phyloP scores from a whole-genome alignment of 2,113 vertebrate genomes.

The Coregonus clupeaformis region DNA sequence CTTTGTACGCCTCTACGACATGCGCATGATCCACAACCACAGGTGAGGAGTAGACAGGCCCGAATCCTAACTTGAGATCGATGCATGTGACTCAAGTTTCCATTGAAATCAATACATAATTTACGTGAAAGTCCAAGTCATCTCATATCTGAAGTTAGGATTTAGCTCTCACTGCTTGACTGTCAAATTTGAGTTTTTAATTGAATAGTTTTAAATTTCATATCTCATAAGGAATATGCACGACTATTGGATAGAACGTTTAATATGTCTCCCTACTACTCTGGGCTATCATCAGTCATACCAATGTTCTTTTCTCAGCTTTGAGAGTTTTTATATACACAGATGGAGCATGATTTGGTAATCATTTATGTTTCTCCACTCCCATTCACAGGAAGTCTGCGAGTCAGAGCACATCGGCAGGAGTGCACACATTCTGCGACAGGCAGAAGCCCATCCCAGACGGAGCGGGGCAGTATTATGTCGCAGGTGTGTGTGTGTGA shows the following conservation, averaged over 20 bases:
- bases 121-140: too few species aligned
- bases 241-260: neutral
- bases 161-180: too few species aligned
- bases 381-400: slow-evolving; percentile 83
- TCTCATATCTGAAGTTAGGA: too few species aligned
- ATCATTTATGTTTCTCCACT: neutral
- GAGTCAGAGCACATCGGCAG: slow-evolving; percentile 84
- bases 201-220: neutral
- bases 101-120: too few species aligned
- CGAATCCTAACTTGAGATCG: too few species aligned
- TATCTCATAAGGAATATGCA: neutral
- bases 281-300: neutral
- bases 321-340: neutral
- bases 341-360: neutral
- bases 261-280: neutral
- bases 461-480: slow-evolving; percentile 94
- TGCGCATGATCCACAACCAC: slow-evolving; percentile 98
- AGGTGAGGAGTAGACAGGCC: slow-evolving; percentile 69
- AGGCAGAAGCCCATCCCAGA: slow-evolving; percentile 92
- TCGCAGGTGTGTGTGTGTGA: slow-evolving; percentile 82
- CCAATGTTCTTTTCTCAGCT: neutral
- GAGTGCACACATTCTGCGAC: slow-evolving; percentile 93
- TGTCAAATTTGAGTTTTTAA: neutral
- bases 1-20: slow-evolving; percentile 96
- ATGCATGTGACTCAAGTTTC: too few species aligned